Conservation (phyloP, 2,113 vertebrate genomes). For the Numida meleagris region DNA sequence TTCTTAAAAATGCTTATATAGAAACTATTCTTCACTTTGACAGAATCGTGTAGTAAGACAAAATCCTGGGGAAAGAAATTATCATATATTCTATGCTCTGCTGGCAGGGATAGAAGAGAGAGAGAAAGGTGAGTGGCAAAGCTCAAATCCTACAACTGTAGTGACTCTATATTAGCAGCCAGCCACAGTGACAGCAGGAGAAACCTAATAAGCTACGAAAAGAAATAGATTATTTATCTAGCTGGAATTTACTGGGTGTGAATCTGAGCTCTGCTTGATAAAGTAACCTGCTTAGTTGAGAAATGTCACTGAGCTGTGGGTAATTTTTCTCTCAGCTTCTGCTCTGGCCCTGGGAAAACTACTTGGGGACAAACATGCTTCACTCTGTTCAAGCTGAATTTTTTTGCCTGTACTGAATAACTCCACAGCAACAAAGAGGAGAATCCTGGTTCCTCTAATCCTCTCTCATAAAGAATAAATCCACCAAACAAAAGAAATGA, state of each 20-base stretch:
- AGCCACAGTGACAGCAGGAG: not conserved
- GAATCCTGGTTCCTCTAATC: constrained; percentile 8
- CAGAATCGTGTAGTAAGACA: constrained; percentile 98
- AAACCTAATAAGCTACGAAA: not conserved
- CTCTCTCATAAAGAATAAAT: constrained; percentile 25
- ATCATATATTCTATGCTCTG: constrained; percentile 98
- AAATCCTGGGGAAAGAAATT: constrained; percentile 96
- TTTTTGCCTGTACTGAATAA: constrained; percentile 18
- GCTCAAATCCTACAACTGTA: not conserved
- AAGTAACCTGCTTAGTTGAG: not conserved
- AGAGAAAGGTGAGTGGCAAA: constrained; percentile 84
- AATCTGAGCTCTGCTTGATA: constrained; percentile 9
- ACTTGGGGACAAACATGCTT: not conserved
- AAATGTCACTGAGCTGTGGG: not conserved
- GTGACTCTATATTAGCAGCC: not conserved
- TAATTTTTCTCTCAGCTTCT: constrained; percentile 2
- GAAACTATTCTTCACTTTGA: constrained; percentile 41
- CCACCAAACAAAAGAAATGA: constrained; percentile 7
- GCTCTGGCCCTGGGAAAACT: not conserved
- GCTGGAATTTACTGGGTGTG: not conserved
- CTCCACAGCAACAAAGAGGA: constrained; percentile 33
- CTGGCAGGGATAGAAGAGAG: constrained; percentile 87
- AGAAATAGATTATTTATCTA: not conserved
- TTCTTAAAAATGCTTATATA: not conserved
- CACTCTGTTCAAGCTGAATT: not conserved